Percentiles rank a stretch among this genome's conserved stretches.
These are phyloP conservation scores for Amazonetta brasiliensis DNA, from an alignment of 2,797 vertebrate species.

Conservation along the genomic window DNA sequence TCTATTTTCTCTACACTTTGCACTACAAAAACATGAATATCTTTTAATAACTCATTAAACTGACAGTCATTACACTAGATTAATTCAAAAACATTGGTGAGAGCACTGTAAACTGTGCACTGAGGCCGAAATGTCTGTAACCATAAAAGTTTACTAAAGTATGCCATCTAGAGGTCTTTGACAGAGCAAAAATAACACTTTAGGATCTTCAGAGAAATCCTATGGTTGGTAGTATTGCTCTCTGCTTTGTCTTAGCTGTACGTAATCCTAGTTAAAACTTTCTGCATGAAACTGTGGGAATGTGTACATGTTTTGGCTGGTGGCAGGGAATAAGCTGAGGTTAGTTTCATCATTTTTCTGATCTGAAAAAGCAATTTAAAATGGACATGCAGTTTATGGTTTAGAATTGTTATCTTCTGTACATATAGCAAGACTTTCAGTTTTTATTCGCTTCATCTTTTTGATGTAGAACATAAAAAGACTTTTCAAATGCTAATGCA, in stretches of 20 bases:
- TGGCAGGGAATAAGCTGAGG: neutral
- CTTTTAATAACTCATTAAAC: slow-evolving; percentile 77
- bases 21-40: slow-evolving; percentile 68
- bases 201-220: neutral
- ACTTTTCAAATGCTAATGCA: slow-evolving; percentile 13
- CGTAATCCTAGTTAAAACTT: neutral
- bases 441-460: slow-evolving; percentile 49
- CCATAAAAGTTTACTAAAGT: slow-evolving; percentile 76
- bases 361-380: neutral
- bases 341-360: slow-evolving; percentile 28
- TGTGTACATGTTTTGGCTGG: neutral
- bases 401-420: slow-evolving; percentile 41
- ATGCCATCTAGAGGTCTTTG: slow-evolving; percentile 80
- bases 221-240: neutral
- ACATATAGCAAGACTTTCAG: slow-evolving; percentile 22
- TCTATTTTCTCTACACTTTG: slow-evolving; percentile 51
- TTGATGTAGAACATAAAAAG: slow-evolving; percentile 41
- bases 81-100: slow-evolving; percentile 65
- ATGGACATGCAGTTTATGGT: slow-evolving; percentile 5
- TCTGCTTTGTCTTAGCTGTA: neutral
- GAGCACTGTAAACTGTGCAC: slow-evolving; percentile 13
- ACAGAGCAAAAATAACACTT: neutral
- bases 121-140: neutral
- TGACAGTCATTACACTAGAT: slow-evolving; percentile 72
- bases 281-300: neutral